Base-by-base conservation (phyloP, 1,140 invertebrate species). In the Neoseiulus cucumeris region DNA sequence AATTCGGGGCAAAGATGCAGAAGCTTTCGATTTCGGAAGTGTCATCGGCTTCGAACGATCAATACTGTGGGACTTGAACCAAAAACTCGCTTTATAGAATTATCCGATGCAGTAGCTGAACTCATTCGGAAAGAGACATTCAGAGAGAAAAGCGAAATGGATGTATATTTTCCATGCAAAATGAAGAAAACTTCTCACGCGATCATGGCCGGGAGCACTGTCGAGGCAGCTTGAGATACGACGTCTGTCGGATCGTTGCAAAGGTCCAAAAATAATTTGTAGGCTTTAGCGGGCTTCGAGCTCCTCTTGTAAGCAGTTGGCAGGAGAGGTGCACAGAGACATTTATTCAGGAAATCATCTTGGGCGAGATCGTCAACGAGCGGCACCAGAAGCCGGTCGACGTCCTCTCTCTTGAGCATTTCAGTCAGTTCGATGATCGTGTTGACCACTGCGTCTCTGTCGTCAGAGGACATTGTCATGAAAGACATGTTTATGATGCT, bases 401-500 rank as follows among this genome's bases (percentile, higher is more conserved):
- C 51, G 17, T 59, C 51, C 22, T 59, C 51, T 14, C 17, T 25
- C 25, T 33, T 25, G 25, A 59, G 25, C 51, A 33, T 29, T 33
- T 59, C 51, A 14, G n/a, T 59, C 22, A 59, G 22, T 2, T 12
- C 9, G 25, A 59, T 59, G 4, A 59, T 59, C 51, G 51, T 20
- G 5, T 25, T 25, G 25, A 20, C 14, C 2, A 59, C 51, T 33
- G 14, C 14, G 2, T 59, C 51, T 17, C 51, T 25, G 33, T 59
- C 51, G 14, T 59, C 51, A 14, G 51, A 59, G 1, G 51, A 59
- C 5, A 59, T 59, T 4, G 25, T 59, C 51, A 59, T 59, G 22
- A 59, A 59, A 25, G 51, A 12, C 51, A 59, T 59, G 33, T 59
- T 59, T 12, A 59, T 59, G 51, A 59, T 59, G 14, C 17, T 14